Conservation (phyloP, 2,888 invertebrate genomes). For the Cloeon dipterum region DNA sequence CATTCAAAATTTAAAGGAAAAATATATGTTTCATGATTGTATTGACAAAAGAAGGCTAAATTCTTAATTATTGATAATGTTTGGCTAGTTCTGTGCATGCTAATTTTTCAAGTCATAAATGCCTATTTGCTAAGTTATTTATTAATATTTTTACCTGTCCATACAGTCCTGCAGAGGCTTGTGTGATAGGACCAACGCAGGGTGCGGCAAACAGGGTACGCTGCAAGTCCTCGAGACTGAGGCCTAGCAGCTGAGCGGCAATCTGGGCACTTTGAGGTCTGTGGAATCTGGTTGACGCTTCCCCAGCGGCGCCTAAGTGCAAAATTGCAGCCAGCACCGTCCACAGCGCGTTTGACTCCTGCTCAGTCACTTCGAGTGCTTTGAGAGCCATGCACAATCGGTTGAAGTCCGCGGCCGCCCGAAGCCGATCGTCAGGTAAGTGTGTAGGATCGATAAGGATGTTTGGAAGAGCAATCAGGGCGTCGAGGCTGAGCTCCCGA, state of each 20-base stretch:
- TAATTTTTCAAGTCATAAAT: too few species aligned
- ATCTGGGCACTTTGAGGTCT: constrained; percentile 54
- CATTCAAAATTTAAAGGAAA: too few species aligned
- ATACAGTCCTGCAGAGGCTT: not conserved
- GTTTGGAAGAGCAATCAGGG: constrained; percentile 13
- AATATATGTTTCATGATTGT: too few species aligned
- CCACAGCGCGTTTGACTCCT: constrained; percentile 66
- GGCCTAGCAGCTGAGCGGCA: constrained; percentile 54
- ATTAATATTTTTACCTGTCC: too few species aligned
- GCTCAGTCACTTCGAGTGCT: constrained; percentile 45
- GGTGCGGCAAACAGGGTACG: constrained; percentile 37
- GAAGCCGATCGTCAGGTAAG: constrained; percentile 54
- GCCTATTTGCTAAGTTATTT: too few species aligned
- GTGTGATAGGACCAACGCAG: not conserved
- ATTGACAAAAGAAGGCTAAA: too few species aligned
- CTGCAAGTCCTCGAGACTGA: constrained; percentile 60
- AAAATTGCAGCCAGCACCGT: constrained; percentile 78
- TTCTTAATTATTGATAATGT: too few species aligned
- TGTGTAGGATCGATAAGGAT: not conserved
- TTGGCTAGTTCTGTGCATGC: too few species aligned
- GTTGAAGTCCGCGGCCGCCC: constrained; percentile 55
- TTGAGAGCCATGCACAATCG: constrained; percentile 57
- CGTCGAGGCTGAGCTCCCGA: constrained; percentile 63
- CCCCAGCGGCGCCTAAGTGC: constrained; percentile 75
- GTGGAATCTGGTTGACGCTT: constrained; percentile 34